Conservation (phyloP, 2,797 vertebrate species). For the Lateolabrax maculatus region DNA sequence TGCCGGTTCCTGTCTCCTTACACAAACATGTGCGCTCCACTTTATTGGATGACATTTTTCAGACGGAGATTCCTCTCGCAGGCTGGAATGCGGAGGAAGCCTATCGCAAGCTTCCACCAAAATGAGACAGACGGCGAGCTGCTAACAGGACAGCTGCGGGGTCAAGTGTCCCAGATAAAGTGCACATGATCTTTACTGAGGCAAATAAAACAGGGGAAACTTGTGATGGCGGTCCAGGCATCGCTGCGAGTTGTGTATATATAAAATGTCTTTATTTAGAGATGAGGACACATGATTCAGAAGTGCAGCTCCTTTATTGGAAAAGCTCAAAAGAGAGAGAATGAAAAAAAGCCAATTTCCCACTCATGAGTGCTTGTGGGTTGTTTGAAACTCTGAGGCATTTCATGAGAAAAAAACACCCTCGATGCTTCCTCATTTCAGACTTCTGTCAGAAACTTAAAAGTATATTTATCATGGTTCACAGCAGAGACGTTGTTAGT, state of each 20-base stretch:
- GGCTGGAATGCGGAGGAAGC: constrained; percentile 59
- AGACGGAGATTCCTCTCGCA: constrained; percentile 34
- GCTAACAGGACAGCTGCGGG: constrained; percentile 56
- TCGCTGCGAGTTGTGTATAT: background rate
- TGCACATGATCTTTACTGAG: background rate
- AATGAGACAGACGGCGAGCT: constrained; percentile 15
- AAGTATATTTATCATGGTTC: background rate
- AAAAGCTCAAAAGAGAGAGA: constrained; percentile 19
- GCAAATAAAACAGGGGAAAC: constrained; percentile 5
- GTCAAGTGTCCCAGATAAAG: constrained; percentile 55
- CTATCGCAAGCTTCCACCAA: background rate
- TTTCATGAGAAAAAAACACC: background rate
- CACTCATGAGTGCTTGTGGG: background rate
- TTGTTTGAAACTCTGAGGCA: background rate
- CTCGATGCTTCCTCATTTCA: background rate
- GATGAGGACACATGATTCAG: constrained; percentile 18
- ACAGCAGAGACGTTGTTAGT: background rate
- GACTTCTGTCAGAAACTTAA: background rate
- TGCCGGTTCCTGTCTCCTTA: constrained; percentile 22
- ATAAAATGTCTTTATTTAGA: constrained; percentile 49
- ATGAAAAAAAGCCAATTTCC: background rate
- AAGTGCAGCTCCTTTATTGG: constrained; percentile 18
- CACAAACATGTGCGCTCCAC: constrained; percentile 55
- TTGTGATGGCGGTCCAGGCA: background rate
- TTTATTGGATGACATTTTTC: constrained; percentile 57